These are phyloP conservation scores for Lepidostoma basale DNA, from an alignment of 1,140 invertebrate species.

Conservation along the genomic window DNA sequence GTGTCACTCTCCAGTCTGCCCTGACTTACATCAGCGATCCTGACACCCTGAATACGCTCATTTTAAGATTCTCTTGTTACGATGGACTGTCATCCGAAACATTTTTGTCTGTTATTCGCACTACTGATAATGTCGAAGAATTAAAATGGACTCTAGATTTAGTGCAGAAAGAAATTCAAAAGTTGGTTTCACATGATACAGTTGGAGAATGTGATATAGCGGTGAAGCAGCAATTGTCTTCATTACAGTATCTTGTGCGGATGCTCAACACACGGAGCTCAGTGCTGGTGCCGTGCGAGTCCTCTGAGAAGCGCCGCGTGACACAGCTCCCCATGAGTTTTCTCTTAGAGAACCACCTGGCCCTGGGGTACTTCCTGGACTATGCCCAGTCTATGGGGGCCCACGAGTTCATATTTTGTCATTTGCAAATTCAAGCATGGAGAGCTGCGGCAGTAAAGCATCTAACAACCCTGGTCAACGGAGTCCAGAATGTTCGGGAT, in stretches of 20 bases:
- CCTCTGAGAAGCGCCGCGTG: background rate
- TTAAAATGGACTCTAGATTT: slow-evolving; percentile 79
- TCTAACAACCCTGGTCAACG: slow-evolving; percentile 48
- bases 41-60: slow-evolving; percentile 91
- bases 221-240: slow-evolving; percentile 89
- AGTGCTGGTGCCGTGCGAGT: slow-evolving; percentile 50
- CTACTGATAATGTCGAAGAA: slow-evolving; percentile 80
- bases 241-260: slow-evolving; percentile 80
- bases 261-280: slow-evolving; percentile 60
- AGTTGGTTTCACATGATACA: slow-evolving; percentile 79
- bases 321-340: slow-evolving; percentile 72
- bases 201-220: slow-evolving; percentile 82
- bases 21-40: slow-evolving; percentile 87
- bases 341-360: slow-evolving; percentile 81
- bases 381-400: slow-evolving; percentile 76
- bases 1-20: slow-evolving; percentile 80
- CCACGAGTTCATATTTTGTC: slow-evolving; percentile 81
- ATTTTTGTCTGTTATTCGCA: slow-evolving; percentile 80
- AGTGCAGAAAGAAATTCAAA: slow-evolving; percentile 79
- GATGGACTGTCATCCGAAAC: slow-evolving; percentile 81
- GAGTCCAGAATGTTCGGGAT: slow-evolving; percentile 47
- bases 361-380: slow-evolving; percentile 82
- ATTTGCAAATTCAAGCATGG: slow-evolving; percentile 76
- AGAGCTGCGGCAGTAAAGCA: slow-evolving; percentile 30
- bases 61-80: slow-evolving; percentile 86